Percentiles rank a stretch among this genome's conserved stretches.
Conservation (phyloP, 2,113 vertebrate genomes). For the Anoplopoma fimbria region DNA sequence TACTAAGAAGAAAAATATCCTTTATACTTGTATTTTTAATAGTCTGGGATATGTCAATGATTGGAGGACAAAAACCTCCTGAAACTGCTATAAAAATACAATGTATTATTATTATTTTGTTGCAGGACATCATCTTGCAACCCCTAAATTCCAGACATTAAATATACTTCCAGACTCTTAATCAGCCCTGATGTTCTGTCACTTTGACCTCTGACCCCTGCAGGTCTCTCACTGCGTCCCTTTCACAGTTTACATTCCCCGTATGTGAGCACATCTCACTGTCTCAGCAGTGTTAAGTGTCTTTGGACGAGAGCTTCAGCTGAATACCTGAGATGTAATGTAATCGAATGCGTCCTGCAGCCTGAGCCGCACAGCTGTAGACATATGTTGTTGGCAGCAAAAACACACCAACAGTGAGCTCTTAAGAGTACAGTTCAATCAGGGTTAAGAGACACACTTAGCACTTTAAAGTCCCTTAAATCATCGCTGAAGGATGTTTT, state of each 20-base stretch:
- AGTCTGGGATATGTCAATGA: too few relatives aligned
- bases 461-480: slow-evolving; percentile 4
- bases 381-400: too few relatives aligned
- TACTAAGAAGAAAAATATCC: too few relatives aligned
- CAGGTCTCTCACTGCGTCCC: neutral
- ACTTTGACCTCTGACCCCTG: neutral
- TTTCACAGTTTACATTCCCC: slow-evolving; percentile 3
- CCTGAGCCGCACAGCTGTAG: slow-evolving; percentile 17
- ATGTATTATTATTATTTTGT: neutral
- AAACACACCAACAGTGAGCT: neutral
- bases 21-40: too few relatives aligned
- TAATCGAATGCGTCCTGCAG: neutral
- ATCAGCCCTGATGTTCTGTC: neutral
- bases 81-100: too few relatives aligned
- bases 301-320: neutral
- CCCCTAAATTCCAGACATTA: neutral
- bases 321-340: slow-evolving; percentile 28
- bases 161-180: neutral
- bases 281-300: neutral
- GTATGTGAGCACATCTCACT: neutral
- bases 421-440: neutral
- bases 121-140: neutral
- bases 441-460: neutral
- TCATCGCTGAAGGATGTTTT: slow-evolving; percentile 1
- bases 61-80: too few relatives aligned